Evolutionary conservation across 2,797 vertebrate genomes (phyloP), one percentile per base, ranked within the genome.

Genomic region (Chromobotia macracanthus): DNA sequence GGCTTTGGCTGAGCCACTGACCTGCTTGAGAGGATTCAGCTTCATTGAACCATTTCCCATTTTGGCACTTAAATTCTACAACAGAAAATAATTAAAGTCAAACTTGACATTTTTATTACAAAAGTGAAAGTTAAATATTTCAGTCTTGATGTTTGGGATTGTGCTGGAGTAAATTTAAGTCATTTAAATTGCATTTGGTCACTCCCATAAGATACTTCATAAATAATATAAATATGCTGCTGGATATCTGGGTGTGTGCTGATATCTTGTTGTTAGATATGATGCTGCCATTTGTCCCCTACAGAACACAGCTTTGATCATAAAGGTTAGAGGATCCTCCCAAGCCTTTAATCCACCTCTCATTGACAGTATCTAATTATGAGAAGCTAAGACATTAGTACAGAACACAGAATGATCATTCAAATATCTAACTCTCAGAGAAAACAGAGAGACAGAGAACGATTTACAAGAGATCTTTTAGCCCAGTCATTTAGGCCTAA

Each of bases 31-130:
- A 3, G 94, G 93, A 85, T 96, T 98, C 44, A 94, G 94, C 86
- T 96, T 98, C 90, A 94, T 89, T 0, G 94, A 95, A 18, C 93
- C 91, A 16, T 98, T 98, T 86, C 96, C 96, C 97, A 97, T 98
- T 21, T 61, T 82, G 1, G 23, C 77, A 44, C 63, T 31, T 23
- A 15, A 67, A 35, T 12, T 38, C 46, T 83, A 82, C 84, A 86
- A 72, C n/a, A 58, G 80, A 21, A 69, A 55, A 51, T 7, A 6
- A 76, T 23, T 1, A 48, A 31, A 41, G 11, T 66, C 21, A 23
- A 15, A 63, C 8, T 63, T 46, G 13, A 65, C 50, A 51, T 51
- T 64, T 16, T 44, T 35, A 75, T 55, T 28, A 53, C 11, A 56
- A n/a, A 12, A n/a, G 51, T 48, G 11, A 44, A 44, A 11, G 41